phyloP scores from a whole-genome alignment of 2,888 invertebrate species.

The Frankliniella intonsa region DNA sequence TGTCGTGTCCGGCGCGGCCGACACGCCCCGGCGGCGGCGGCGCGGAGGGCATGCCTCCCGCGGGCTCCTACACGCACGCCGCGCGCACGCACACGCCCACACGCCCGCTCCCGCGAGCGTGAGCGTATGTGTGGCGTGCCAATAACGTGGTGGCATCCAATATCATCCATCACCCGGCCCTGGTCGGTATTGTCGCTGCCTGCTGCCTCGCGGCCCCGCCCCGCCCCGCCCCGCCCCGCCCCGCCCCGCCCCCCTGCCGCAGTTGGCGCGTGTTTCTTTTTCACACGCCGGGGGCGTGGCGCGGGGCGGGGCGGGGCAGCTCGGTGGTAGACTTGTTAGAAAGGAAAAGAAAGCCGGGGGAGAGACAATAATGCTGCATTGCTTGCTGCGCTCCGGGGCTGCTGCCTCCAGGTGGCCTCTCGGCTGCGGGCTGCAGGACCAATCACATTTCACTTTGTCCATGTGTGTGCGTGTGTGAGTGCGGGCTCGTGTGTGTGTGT shows the following conservation, averaged over 20 bases:
- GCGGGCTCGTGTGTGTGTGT: constrained; percentile 16
- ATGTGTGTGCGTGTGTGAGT: not conserved
- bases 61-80: not conserved
- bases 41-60: not conserved
- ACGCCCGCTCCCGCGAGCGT: not conserved
- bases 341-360: not conserved
- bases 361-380: not conserved
- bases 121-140: not conserved
- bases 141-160: too few species aligned
- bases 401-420: not conserved
- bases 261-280: not conserved
- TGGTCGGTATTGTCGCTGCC: too few species aligned
- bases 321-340: not conserved
- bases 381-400: not conserved
- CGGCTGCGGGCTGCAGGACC: not conserved
- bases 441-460: not conserved
- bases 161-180: too few species aligned
- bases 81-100: not conserved
- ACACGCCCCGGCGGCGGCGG: not conserved
- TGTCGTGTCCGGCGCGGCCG: not conserved
- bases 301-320: not conserved
- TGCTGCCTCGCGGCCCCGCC: not conserved
- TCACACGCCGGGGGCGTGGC: not conserved
- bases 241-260: not conserved
- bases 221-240: not conserved